phyloP scores from a whole-genome alignment of 2,113 vertebrate genomes.

The Thunnus thynnus region DNA sequence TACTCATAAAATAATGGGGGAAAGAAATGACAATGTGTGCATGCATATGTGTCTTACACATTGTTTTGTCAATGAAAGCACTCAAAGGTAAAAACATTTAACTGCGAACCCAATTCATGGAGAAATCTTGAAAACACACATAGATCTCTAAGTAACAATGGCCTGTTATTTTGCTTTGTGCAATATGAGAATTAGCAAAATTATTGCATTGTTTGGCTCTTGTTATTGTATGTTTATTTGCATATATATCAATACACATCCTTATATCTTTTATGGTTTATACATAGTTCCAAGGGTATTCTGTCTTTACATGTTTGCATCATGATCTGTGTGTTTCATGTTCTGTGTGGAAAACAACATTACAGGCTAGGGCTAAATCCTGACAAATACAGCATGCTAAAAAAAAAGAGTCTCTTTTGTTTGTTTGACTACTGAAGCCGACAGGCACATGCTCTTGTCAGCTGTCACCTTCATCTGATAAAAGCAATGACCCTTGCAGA shows the following conservation, averaged over 20 bases:
- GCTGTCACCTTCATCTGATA: slow-evolving; percentile 79
- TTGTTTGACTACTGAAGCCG: slow-evolving; percentile 59
- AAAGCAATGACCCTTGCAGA: slow-evolving; percentile 75
- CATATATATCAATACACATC: background rate
- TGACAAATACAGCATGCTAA: slow-evolving; percentile 51
- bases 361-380: slow-evolving; percentile 30
- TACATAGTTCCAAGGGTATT: background rate
- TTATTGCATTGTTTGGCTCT: too few relatives aligned
- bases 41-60: background rate
- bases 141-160: background rate
- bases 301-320: background rate
- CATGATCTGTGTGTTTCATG: too few relatives aligned
- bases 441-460: slow-evolving; percentile 66
- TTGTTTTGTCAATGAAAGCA: background rate
- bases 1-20: background rate
- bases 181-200: too few relatives aligned
- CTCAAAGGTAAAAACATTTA: background rate
- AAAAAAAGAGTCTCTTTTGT: slow-evolving; percentile 56
- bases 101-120: background rate
- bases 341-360: slow-evolving; percentile 14
- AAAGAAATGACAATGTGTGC: background rate
- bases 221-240: too few relatives aligned
- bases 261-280: too few relatives aligned
- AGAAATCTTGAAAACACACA: background rate
- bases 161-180: too few relatives aligned